Base-by-base conservation (phyloP, 53 echinoderm and acorn worm species). In the Zoroaster sp. region DNA sequence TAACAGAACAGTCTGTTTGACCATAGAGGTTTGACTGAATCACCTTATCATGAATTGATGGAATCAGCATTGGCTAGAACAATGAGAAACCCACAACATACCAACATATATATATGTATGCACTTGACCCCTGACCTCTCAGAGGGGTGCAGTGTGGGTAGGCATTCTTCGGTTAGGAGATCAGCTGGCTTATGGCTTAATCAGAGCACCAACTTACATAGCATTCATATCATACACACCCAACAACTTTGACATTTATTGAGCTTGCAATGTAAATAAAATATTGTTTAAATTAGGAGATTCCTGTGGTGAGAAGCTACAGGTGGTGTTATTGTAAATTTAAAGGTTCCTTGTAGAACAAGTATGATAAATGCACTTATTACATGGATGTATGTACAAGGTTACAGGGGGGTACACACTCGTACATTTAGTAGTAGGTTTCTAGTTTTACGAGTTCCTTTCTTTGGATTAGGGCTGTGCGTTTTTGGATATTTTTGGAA, bases 41-140 rank as follows among this genome's bases (percentile, higher is more conserved):
- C n/a, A n/a, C n/a, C n/a, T n/a, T n/a, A n/a, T 70, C 70, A 70
- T 34, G 35, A 70, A n/a, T n/a, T n/a, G n/a, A 70, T 36, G 35
- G 23, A 72, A 40, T 23, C 4, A 5, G 12, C 31, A 72, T 13
- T 72, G n/a, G 23, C 39, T 40, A n/a, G 41, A 72, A 72, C 73
- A 72, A 72, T 17, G 73, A 72, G 20, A n/a, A n/a, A n/a, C n/a
- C n/a, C n/a, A n/a, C n/a, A 40, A 9, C 37, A 34, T 25, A 70
- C 73, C 1, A 23, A 20, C 0, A 37, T 17, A 7, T 11, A 5
- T 7, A 20, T n/a, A 1, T 72, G 31, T 75, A 30, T 75, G 75
- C 75, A 75, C 75, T 46, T 75, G 75, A 75, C 75, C 75, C 42
- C 9, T 45, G 75, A 75, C 75, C 75, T 45, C 46, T 46, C 45